Conservation (phyloP, 1,140 invertebrate species). For the Eupeodes corollae region DNA sequence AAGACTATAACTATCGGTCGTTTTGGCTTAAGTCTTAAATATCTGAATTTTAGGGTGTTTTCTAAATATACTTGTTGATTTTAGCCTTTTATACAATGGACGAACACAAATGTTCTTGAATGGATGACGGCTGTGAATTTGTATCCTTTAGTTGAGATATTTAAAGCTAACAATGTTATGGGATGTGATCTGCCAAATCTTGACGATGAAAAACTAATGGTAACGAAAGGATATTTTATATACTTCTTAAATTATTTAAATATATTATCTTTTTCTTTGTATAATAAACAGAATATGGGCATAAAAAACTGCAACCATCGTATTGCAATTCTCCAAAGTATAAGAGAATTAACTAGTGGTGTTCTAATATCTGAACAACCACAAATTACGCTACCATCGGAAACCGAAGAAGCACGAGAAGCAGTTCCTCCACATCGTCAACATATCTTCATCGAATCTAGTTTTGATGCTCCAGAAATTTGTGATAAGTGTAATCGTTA, state of each 20-base stretch:
- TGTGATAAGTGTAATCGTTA: constrained; percentile 70
- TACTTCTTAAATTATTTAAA: no score
- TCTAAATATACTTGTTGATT: no score
- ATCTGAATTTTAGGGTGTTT: no score
- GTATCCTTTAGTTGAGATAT: constrained; percentile 58
- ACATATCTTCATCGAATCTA: constrained; percentile 53
- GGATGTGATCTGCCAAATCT: constrained; percentile 53
- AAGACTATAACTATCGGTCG: no score
- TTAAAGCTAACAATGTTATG: constrained; percentile 60
- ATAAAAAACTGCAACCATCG: constrained; percentile 69
- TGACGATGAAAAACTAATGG: constrained; percentile 52
- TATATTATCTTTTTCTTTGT: no score
- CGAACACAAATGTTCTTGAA: constrained; percentile 55
- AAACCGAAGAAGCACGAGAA: background rate
- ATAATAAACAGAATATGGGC: constrained; percentile 57
- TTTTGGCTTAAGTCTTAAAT: no score
- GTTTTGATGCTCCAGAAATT: constrained; percentile 54
- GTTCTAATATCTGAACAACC: background rate
- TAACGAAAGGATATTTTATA: no score
- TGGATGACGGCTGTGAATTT: constrained; percentile 66
- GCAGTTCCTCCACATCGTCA: background rate
- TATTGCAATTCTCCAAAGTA: constrained; percentile 55
- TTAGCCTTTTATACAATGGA: constrained; percentile 42
- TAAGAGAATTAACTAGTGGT: constrained; percentile 47
- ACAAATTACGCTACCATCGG: background rate